Conservation (phyloP, 64 coral and sea anemone species). For the Stichodactyla mertensii region DNA sequence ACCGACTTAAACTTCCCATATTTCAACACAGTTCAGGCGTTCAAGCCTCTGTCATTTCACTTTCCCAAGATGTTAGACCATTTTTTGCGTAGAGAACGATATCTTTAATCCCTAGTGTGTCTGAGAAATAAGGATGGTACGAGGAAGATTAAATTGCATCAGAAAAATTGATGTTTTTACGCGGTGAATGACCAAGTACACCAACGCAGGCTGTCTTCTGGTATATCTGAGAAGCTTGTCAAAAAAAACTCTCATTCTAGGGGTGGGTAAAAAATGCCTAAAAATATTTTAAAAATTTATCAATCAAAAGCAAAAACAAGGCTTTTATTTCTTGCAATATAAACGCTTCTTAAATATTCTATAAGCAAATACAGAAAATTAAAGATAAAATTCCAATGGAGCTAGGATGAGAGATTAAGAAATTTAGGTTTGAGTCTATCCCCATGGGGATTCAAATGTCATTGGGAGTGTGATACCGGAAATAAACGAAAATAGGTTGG, state of each 20-base stretch:
- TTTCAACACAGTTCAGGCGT: neutral
- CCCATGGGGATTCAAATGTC: neutral
- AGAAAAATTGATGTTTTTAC: neutral
- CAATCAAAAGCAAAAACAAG: neutral
- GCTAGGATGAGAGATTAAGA: neutral
- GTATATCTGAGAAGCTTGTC: neutral
- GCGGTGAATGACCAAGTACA: neutral
- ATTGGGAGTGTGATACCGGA: constrained; percentile 2
- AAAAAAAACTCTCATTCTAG: neutral
- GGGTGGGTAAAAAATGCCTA: neutral
- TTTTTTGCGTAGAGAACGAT: neutral
- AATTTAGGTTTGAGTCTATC: neutral
- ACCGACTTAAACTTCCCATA: neutral
- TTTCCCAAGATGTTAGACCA: neutral
- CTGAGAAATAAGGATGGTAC: neutral
- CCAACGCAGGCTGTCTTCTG: constrained; percentile 9
- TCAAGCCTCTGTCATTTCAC: neutral
- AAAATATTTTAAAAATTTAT: neutral
- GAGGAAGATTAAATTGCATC: neutral
- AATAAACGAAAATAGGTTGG: neutral
- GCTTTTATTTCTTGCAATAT: neutral
- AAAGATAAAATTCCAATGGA: neutral
- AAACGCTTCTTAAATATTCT: neutral
- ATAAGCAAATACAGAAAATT: neutral
- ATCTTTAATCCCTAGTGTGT: neutral